Evolutionary conservation across 2,797 vertebrate genomes (phyloP).

Genomic region (Fundulus diaphanus): DNA sequence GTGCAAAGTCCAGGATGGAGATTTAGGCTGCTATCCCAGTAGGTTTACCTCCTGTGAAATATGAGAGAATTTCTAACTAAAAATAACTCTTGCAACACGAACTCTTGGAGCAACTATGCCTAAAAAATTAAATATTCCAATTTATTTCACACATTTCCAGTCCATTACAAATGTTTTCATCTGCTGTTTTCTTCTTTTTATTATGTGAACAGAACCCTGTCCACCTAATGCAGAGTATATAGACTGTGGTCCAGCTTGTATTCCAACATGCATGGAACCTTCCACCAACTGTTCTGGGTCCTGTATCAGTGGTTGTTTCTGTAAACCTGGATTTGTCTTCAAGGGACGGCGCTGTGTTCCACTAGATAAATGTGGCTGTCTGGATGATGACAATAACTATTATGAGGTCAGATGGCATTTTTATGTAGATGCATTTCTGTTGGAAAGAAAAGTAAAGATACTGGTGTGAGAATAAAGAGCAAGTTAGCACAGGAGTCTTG

Average conservation of each 20-base stretch:
- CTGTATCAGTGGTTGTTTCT: constrained; percentile 82
- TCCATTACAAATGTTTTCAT: background rate
- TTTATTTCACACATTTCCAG: no score
- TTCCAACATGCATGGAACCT: constrained; percentile 77
- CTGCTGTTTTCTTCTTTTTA: background rate
- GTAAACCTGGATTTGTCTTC: constrained; percentile 83
- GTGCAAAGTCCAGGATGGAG: constrained; percentile 75
- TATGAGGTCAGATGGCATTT: constrained; percentile 73
- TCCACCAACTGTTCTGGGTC: constrained; percentile 76
- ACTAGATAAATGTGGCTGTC: constrained; percentile 78
- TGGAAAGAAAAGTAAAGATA: background rate
- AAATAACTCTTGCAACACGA: no score
- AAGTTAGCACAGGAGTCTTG: background rate
- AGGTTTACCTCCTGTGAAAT: no score
- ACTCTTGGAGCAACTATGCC: no score
- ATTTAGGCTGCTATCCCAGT: constrained; percentile 81
- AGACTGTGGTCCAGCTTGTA: constrained; percentile 80
- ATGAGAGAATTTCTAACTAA: no score
- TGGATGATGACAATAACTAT: constrained; percentile 78
- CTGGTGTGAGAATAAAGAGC: background rate
- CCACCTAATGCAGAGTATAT: constrained; percentile 78
- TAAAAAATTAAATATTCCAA: no score
- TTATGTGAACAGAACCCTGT: constrained; percentile 64
- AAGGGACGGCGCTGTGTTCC: constrained; percentile 73
- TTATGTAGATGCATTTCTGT: background rate